Evolutionary conservation across 2,888 invertebrate species (phyloP).

Genomic region (Polymixis flavicincta): DNA sequence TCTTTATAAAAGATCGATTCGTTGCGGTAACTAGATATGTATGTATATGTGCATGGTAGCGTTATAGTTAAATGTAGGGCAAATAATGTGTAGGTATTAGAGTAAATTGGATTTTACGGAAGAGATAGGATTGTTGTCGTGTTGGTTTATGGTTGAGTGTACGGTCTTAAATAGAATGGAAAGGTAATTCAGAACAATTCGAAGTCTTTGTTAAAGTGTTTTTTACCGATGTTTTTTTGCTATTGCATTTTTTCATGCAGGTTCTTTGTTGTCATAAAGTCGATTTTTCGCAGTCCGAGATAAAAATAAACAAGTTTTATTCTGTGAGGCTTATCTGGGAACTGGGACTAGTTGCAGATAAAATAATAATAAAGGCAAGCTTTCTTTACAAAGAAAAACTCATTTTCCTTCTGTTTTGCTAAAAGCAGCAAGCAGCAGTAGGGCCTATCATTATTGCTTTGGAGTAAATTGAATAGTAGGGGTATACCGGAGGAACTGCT

Average conservation of each 20-base stretch:
- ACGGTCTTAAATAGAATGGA: slow-evolving; percentile 1
- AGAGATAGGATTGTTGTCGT: not conserved
- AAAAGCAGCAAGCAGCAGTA: not conserved
- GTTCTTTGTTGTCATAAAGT: slow-evolving; percentile 5
- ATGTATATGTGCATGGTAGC: not conserved
- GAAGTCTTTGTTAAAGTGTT: slow-evolving; percentile 11
- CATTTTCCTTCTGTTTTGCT: not conserved
- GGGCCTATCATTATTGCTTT: not conserved
- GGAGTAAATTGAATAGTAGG: too few species aligned
- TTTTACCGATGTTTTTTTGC: slow-evolving; percentile 1
- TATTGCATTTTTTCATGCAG: not conserved
- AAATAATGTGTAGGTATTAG: not conserved
- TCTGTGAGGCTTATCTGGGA: too few species aligned
- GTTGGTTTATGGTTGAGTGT: not conserved
- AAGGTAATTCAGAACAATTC: slow-evolving; percentile 4
- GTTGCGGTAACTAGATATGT: not conserved
- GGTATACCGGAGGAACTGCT: too few species aligned
- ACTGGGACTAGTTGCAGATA: too few species aligned
- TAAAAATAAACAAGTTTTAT: slow-evolving; percentile 8
- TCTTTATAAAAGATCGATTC: slow-evolving; percentile 7
- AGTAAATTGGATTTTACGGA: slow-evolving; percentile 20
- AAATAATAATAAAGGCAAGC: too few species aligned
- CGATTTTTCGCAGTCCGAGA: not conserved
- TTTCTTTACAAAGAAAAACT: too few species aligned
- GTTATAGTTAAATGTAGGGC: slow-evolving; percentile 1